phyloP scores from a whole-genome alignment of 2,113 vertebrate species.

The Noctilio leporinus region DNA sequence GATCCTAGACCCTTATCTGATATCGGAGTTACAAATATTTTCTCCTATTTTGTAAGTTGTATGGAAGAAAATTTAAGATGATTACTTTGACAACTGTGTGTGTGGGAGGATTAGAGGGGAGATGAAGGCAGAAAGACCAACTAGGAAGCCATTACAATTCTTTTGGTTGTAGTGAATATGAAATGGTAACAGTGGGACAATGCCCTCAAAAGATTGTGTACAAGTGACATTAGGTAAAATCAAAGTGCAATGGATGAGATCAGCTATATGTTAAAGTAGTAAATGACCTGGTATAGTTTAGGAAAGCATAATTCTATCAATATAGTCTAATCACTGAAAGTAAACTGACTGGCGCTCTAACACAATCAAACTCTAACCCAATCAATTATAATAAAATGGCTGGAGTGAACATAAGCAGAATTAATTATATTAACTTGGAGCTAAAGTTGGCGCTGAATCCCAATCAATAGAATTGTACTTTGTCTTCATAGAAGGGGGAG shows the following conservation, averaged over 20 bases:
- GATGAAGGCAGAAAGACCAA: neutral
- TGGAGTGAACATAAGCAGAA: conserved; percentile 46
- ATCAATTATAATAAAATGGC: conserved; percentile 57
- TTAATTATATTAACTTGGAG: conserved; percentile 52
- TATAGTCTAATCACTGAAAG: conserved; percentile 56
- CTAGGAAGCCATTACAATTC: neutral
- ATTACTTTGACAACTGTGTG: neutral
- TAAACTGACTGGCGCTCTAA: conserved; percentile 43
- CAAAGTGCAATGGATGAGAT: neutral
- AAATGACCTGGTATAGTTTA: conserved; percentile 13
- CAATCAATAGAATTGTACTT: conserved; percentile 47
- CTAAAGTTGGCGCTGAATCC: conserved; percentile 24
- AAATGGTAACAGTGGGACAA: neutral
- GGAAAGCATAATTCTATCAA: conserved; percentile 52
- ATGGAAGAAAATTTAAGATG: neutral
- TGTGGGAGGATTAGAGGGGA: neutral
- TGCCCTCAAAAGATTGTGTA: neutral
- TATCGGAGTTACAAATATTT: neutral
- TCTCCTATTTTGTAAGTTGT: neutral
- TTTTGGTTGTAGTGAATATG: neutral
- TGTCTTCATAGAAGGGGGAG: conserved; percentile 22
- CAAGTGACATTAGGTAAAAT: neutral
- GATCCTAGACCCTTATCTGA: neutral
- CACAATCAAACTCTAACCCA: conserved; percentile 50
- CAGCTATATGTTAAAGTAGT: neutral